These are phyloP conservation scores for Epicauta chinensis DNA, from an alignment of 1,140 invertebrate species.

Conservation along the genomic window DNA sequence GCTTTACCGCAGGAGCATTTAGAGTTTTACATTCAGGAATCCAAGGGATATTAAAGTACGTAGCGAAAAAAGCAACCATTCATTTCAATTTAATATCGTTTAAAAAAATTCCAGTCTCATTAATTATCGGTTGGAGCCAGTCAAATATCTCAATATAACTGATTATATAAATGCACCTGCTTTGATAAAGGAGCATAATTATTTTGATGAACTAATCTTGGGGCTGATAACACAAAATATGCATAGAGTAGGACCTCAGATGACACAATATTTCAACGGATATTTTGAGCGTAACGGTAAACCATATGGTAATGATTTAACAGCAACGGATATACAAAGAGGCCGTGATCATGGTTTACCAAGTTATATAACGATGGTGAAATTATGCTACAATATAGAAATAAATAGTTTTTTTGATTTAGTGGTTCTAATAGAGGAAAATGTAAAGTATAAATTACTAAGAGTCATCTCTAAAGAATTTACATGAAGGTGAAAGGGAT, in stretches of 20 bases:
- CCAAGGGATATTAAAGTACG: conserved; percentile 42
- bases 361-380: conserved; percentile 68
- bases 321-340: conserved; percentile 75
- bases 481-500: no score
- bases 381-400: conserved; percentile 64
- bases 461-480: no score
- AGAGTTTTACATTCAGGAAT: conserved; percentile 57
- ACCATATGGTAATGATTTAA: conserved; percentile 67
- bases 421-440: conserved; percentile 55
- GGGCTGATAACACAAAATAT: conserved; percentile 59
- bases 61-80: no score
- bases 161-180: conserved; percentile 53
- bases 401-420: conserved; percentile 66
- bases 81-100: conserved; percentile 30
- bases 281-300: conserved; percentile 61
- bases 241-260: conserved; percentile 46
- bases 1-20: conserved; percentile 56
- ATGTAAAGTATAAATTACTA: no score
- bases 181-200: conserved; percentile 44
- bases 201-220: conserved; percentile 54
- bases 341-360: conserved; percentile 79
- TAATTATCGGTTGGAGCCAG: conserved; percentile 32
- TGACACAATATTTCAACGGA: conserved; percentile 62
- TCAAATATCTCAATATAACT: conserved; percentile 44
- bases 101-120: conserved; percentile 23